A percentile compares a stretch with the other conserved stretches of the same genome.
phyloP scores from a whole-genome alignment of 2,113 vertebrate species.

The Cariama cristata region DNA sequence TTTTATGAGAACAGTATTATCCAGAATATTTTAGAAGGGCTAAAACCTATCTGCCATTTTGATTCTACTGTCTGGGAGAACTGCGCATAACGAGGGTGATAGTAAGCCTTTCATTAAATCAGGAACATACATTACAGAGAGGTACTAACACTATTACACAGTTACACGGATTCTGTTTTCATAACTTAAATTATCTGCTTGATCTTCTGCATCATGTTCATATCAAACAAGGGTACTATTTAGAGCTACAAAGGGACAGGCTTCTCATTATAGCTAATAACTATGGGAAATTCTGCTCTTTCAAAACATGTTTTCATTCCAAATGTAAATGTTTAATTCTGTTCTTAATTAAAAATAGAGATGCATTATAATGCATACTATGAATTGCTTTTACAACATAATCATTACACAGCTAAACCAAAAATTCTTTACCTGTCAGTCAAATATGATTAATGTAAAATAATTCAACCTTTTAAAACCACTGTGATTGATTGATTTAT shows the following conservation, averaged over 20 bases:
- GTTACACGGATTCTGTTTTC: neutral
- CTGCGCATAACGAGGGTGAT: neutral
- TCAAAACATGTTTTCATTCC: neutral
- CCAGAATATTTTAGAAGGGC: neutral
- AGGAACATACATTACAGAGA: neutral
- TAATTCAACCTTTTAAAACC: neutral
- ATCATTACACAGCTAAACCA: neutral
- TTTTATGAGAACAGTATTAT: neutral
- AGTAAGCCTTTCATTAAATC: neutral
- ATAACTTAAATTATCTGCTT: neutral
- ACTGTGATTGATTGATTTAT: neutral
- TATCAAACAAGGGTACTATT: neutral
- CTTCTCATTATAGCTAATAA: neutral
- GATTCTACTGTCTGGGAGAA: neutral
- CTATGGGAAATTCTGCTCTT: neutral
- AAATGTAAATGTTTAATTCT: neutral
- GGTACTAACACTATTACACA: neutral
- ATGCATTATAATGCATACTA: neutral
- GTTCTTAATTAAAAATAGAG: neutral
- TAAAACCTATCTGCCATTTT: neutral
- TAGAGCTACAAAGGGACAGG: neutral
- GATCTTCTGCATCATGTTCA: neutral
- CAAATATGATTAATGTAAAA: neutral
- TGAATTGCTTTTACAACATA: neutral
- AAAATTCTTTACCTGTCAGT: neutral